phyloP scores from a whole-genome alignment of 2,888 invertebrate species.

The Phalera bucephala region DNA sequence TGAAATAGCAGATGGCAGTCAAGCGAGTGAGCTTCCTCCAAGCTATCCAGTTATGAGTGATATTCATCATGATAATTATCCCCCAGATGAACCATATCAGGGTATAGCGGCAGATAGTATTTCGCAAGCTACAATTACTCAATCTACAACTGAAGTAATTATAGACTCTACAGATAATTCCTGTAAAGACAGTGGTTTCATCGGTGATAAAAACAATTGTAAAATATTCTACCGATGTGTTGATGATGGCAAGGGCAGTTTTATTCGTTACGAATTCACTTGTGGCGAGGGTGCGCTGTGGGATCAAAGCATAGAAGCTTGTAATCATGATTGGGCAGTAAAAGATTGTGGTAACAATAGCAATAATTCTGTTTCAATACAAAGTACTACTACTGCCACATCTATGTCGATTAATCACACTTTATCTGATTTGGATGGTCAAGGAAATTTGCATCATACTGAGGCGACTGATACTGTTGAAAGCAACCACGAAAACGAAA shows the following conservation, averaged over 20 bases:
- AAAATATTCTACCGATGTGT: conserved; percentile 87
- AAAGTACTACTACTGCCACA: conserved; percentile 5
- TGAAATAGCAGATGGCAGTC: conserved; percentile 16
- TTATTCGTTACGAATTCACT: conserved; percentile 74
- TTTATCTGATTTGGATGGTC: conserved; percentile 5
- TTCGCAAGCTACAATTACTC: conserved; percentile 14
- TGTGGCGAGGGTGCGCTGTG: conserved; percentile 84
- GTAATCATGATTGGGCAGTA: conserved; percentile 75
- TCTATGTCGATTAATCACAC: background rate
- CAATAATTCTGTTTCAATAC: conserved; percentile 14
- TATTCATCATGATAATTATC: conserved; percentile 20
- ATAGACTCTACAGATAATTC: conserved; percentile 16
- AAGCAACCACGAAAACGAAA: conserved; percentile 6
- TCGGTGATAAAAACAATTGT: conserved; percentile 79
- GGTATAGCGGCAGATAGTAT: conserved; percentile 6
- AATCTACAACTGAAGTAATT: conserved; percentile 16
- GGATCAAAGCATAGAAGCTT: conserved; percentile 80
- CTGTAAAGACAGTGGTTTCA: conserved; percentile 80
- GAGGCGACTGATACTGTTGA: conserved; percentile 12
- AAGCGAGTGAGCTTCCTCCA: conserved; percentile 25
- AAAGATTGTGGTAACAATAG: conserved; percentile 27
- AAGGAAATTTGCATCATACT: conserved; percentile 13
- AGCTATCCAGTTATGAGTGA: conserved; percentile 14
- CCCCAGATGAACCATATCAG: conserved; percentile 12
- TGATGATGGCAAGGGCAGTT: conserved; percentile 60